A percentile compares a stretch with the other conserved stretches of the same genome.
Evolutionary conservation across 2,797 vertebrate genomes (phyloP).

Genomic region (Urophycis tenuis): DNA sequence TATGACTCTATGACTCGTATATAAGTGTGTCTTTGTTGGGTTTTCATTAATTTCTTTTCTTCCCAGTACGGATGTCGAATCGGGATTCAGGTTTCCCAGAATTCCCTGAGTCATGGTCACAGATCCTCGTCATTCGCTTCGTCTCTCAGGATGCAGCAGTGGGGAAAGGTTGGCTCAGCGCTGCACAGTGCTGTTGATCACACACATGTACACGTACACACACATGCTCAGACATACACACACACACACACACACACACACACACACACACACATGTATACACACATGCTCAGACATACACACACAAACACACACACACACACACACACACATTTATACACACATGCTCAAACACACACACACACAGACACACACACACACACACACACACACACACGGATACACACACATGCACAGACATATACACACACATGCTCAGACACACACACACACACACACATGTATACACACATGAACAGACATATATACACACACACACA

Average conservation of each 20-base stretch:
- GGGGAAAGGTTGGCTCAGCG: neutral
- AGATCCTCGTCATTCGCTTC: neutral
- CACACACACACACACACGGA: too few relatives aligned
- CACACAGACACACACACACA: too few relatives aligned
- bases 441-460: slow-evolving; percentile 20
- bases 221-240: too few relatives aligned
- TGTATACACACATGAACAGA: too few relatives aligned
- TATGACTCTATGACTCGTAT: neutral
- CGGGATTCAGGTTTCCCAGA: neutral
- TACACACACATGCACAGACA: neutral
- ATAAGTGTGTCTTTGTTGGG: slow-evolving; percentile 18
- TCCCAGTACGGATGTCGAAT: neutral
- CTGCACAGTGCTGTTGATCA: neutral
- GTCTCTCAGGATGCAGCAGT: neutral
- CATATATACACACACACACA: too few relatives aligned
- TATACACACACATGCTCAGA: neutral
- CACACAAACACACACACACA: neutral
- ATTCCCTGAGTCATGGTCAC: neutral
- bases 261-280: neutral
- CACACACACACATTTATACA: slow-evolving; percentile 25
- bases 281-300: neutral
- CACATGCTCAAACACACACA: too few relatives aligned
- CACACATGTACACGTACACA: too few relatives aligned
- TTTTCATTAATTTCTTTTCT: slow-evolving; percentile 15
- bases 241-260: too few relatives aligned